Evolutionary conservation across 92 coral and sea anemone species (phyloP).

Genomic region (Siderastrea radians): DNA sequence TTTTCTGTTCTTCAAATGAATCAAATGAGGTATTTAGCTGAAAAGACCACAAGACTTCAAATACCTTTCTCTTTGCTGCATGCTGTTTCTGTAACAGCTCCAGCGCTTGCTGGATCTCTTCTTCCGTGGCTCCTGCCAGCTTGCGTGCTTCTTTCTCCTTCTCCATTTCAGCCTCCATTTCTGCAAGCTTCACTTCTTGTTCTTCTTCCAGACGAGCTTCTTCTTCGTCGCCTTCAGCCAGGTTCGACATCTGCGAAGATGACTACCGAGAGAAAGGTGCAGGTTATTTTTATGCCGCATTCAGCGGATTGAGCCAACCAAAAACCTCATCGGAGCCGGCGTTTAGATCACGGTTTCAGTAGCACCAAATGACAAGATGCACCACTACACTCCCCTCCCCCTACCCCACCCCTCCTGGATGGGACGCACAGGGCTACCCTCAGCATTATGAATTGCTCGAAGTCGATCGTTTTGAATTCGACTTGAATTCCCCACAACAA

Average conservation of each 20-base stretch:
- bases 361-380: too few species aligned
- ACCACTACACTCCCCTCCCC: too few species aligned
- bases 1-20: too few species aligned
- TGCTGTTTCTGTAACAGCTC: slow-evolving; percentile 87
- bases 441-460: too few species aligned
- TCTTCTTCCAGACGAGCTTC: slow-evolving; percentile 85
- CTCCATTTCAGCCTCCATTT: slow-evolving; percentile 91
- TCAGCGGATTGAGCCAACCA: background rate
- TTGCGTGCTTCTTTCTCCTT: slow-evolving; percentile 81
- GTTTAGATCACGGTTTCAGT: too few species aligned
- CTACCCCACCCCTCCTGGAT: too few species aligned
- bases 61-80: slow-evolving; percentile 92
- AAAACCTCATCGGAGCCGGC: too few species aligned
- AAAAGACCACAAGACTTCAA: too few species aligned
- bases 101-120: slow-evolving; percentile 84
- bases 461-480: too few species aligned
- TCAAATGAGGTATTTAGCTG: too few species aligned
- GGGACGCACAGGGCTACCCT: too few species aligned
- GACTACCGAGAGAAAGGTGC: background rate
- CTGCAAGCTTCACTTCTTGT: slow-evolving; percentile 83
- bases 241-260: slow-evolving; percentile 48
- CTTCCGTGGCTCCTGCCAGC: slow-evolving; percentile 92
- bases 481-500: too few species aligned
- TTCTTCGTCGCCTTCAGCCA: slow-evolving; percentile 85
- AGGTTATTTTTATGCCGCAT: background rate